phyloP scores from a whole-genome alignment of 2,113 vertebrate species.

The Brachyistius frenatus region DNA sequence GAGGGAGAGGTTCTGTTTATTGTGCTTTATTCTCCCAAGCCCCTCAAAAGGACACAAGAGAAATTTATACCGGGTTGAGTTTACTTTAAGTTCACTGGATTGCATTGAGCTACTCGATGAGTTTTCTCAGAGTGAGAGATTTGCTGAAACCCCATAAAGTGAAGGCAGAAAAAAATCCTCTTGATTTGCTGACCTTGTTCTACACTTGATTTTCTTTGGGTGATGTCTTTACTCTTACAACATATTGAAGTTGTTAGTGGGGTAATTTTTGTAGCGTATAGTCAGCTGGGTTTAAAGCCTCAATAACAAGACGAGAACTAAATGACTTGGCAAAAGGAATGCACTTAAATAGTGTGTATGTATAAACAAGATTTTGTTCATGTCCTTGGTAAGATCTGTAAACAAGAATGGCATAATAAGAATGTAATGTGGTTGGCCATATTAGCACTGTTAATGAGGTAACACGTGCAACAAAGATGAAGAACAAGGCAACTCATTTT shows the following conservation, averaged over 20 bases:
- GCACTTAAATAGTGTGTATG: not conserved
- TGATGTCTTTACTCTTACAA: not conserved
- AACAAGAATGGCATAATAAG: not conserved
- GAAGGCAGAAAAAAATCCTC: constrained; percentile 7
- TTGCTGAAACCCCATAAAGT: constrained; percentile 50
- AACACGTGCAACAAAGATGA: not conserved
- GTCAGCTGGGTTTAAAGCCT: not conserved
- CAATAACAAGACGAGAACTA: not conserved
- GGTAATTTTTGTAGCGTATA: not conserved
- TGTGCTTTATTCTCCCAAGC: constrained; percentile 72
- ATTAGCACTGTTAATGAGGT: not conserved
- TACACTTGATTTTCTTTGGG: constrained; percentile 7
- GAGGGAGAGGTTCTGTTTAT: constrained; percentile 74
- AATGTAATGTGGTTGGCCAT: not conserved
- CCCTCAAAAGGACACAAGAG: constrained; percentile 54
- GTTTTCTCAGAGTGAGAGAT: constrained; percentile 68
- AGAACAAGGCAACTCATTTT: not conserved
- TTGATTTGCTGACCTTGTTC: constrained; percentile 37
- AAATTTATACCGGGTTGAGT: constrained; percentile 47
- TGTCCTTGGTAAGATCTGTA: too few relatives aligned
- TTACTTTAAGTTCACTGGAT: constrained; percentile 53
- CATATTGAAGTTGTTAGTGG: constrained; percentile 2
- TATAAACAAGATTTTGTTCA: not conserved
- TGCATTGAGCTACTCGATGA: constrained; percentile 36
- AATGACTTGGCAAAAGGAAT: not conserved